These are phyloP conservation scores for Lytechinus pictus DNA, from an alignment of 35 echinoderm and acorn worm genomes.

Conservation along the genomic window DNA sequence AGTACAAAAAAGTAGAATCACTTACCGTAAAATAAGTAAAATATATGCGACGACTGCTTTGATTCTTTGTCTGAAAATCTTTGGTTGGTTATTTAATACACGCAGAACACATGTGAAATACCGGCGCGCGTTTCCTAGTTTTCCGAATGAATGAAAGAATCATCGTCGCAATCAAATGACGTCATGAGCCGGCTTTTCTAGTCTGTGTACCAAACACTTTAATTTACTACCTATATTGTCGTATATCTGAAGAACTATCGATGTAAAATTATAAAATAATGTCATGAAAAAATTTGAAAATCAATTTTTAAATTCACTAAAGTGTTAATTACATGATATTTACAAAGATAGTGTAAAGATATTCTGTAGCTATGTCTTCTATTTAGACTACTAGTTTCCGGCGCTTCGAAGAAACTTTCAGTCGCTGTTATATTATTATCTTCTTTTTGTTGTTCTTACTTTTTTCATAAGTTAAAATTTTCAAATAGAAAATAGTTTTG, in stretches of 20 bases:
- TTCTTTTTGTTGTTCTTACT: not conserved
- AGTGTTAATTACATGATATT: not conserved
- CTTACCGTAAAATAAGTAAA: too few species aligned
- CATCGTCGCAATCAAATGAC: not conserved
- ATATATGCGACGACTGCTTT: not conserved
- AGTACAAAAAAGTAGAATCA: too few species aligned
- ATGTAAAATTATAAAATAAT: not conserved
- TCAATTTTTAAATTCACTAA: not conserved
- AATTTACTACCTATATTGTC: not conserved
- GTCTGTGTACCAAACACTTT: not conserved
- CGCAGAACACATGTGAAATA: conserved; percentile 5
- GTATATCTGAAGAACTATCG: not conserved
- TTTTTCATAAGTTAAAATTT: too few species aligned
- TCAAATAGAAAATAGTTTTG: too few species aligned
- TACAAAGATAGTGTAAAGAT: not conserved
- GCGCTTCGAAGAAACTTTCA: not conserved
- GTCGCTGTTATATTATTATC: not conserved
- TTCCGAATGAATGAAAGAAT: not conserved
- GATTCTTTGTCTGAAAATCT: not conserved
- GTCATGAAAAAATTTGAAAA: not conserved
- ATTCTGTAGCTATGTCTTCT: not conserved
- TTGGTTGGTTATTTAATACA: not conserved
- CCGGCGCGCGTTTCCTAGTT: not conserved
- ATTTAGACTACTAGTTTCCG: not conserved
- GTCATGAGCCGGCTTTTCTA: not conserved